Percentiles rank a stretch among this genome's conserved stretches.
Conservation (phyloP, 2,888 invertebrate species). For the Vanessa cardui region DNA sequence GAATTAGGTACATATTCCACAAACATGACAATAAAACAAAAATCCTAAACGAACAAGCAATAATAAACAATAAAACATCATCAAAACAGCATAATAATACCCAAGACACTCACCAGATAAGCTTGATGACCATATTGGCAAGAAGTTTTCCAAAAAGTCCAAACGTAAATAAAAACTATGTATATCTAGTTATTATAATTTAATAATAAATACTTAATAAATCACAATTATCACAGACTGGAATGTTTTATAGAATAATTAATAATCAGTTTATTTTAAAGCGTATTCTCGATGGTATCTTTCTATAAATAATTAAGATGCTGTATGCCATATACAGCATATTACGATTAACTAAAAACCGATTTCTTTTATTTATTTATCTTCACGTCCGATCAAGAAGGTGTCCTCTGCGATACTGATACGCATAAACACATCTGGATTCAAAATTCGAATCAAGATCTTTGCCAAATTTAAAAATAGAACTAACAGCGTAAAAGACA, state of each 20-base stretch:
- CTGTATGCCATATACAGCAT: conserved; percentile 72
- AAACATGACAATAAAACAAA: no score
- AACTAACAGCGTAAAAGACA: conserved; percentile 48
- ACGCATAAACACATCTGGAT: conserved; percentile 43
- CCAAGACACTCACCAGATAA: conserved; percentile 58
- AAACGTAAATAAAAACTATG: conserved; percentile 37
- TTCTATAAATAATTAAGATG: conserved; percentile 59
- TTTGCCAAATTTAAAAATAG: conserved; percentile 69
- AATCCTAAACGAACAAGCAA: no score
- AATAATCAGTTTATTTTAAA: conserved; percentile 44
- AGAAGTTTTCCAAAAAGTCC: conserved; percentile 11
- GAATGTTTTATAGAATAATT: conserved; percentile 41
- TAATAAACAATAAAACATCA: no score
- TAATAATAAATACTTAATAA: conserved; percentile 48
- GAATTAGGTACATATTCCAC: no score
- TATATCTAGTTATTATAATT: conserved; percentile 38
- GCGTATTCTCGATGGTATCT: conserved; percentile 60
- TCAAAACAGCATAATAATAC: no score
- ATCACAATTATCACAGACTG: conserved; percentile 54
- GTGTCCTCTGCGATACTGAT: conserved; percentile 52
- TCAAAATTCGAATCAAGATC: conserved; percentile 49
- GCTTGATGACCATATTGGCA: conserved; percentile 63
- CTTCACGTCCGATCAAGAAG: conserved; percentile 48
- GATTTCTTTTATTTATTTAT: neutral
- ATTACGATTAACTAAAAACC: conserved; percentile 34